These are phyloP conservation scores for Diaprepes abbreviatus DNA, from an alignment of 2,888 invertebrate species.

Conservation along the genomic window DNA sequence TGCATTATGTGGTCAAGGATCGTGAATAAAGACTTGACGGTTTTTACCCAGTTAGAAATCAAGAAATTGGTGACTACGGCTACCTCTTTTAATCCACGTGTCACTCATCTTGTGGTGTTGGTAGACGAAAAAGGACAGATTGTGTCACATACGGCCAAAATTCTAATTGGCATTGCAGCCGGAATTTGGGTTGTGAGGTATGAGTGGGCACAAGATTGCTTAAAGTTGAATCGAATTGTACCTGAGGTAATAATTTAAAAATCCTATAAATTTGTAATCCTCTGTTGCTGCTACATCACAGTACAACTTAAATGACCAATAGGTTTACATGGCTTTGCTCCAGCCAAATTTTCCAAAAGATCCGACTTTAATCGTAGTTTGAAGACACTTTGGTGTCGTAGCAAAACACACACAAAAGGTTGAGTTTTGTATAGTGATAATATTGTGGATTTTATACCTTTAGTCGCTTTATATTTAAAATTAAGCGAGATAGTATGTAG, in stretches of 20 bases:
- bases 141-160: slow-evolving; percentile 69
- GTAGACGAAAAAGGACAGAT: slow-evolving; percentile 59
- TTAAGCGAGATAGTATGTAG: no score
- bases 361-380: no score
- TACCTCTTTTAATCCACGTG: slow-evolving; percentile 56
- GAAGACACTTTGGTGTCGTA: no score
- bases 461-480: no score
- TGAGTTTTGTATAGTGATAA: no score
- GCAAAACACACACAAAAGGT: no score
- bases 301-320: no score
- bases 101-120: slow-evolving; percentile 64
- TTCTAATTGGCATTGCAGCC: slow-evolving; percentile 71
- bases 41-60: slow-evolving; percentile 59
- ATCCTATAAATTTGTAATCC: no score
- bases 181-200: slow-evolving; percentile 73
- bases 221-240: slow-evolving; percentile 65
- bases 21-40: slow-evolving; percentile 58
- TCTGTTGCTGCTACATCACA: no score
- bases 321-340: no score
- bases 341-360: no score
- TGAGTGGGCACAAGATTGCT: slow-evolving; percentile 71
- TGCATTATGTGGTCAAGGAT: slow-evolving; percentile 62
- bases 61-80: slow-evolving; percentile 60
- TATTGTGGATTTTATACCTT: no score
- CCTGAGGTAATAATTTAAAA: slow-evolving; percentile 68